phyloP scores from a whole-genome alignment of 1,140 invertebrate genomes.

The Triops longicaudatus region DNA sequence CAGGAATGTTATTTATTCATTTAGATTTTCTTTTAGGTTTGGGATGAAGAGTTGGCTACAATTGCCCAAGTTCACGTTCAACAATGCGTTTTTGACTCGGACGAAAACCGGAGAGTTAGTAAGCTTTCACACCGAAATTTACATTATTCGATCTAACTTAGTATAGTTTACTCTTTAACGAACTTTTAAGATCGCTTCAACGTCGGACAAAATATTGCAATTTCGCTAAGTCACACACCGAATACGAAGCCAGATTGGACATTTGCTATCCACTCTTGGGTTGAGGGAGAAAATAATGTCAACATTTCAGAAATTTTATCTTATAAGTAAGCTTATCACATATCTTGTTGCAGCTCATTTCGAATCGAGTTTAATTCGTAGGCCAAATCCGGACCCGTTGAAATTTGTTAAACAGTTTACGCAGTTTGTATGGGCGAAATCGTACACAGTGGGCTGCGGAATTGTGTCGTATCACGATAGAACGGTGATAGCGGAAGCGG shows the following conservation, averaged over 20 bases:
- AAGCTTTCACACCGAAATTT: neutral
- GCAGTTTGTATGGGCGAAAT: constrained; percentile 17
- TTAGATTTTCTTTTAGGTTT: constrained; percentile 25
- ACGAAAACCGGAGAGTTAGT: constrained; percentile 23
- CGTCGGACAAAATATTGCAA: constrained; percentile 21
- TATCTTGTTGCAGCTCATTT: neutral
- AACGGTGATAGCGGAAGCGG: neutral
- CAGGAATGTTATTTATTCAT: neutral
- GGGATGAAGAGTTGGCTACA: constrained; percentile 27
- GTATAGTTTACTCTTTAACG: neutral
- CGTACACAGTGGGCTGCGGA: constrained; percentile 8
- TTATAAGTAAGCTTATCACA: constrained; percentile 2
- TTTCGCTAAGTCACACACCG: neutral
- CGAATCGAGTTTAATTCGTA: neutral
- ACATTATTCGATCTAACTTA: neutral
- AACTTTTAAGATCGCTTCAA: neutral
- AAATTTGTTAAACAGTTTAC: constrained; percentile 17
- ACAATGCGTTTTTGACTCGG: constrained; percentile 22
- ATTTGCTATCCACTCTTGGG: constrained; percentile 3
- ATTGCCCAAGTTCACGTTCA: constrained; percentile 25
- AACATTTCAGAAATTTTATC: neutral
- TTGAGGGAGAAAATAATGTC: constrained; percentile 9
- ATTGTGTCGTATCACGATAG: constrained; percentile 19
- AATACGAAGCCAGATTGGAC: neutral
- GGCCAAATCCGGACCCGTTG: constrained; percentile 7